Conservation (phyloP, 2,113 vertebrate genomes). For the Dromiciops gliroides region DNA sequence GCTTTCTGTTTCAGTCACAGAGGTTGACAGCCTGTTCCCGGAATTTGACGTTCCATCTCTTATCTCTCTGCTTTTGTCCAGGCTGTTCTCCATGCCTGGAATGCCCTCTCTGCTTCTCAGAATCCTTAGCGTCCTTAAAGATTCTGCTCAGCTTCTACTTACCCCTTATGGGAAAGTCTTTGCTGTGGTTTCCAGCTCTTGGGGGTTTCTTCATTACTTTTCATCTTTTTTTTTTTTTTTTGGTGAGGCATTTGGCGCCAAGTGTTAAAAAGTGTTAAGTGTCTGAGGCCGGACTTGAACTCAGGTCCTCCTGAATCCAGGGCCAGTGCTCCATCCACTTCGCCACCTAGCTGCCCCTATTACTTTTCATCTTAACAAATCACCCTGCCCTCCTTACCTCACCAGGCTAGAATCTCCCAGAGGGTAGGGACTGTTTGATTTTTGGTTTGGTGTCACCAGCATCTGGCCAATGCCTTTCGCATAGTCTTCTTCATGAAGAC, state of each 20-base stretch:
- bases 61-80: not conserved
- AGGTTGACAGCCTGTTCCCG: not conserved
- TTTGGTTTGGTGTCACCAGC: not conserved
- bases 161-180: not conserved
- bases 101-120: not conserved
- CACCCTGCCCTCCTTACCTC: too few relatives aligned
- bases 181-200: not conserved
- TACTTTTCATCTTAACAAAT: not conserved
- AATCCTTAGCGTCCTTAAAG: not conserved
- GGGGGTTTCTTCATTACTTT: not conserved
- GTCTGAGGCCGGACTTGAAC: too few relatives aligned
- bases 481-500: not conserved
- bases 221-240: too few relatives aligned
- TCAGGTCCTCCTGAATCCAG: too few relatives aligned
- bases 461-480: not conserved
- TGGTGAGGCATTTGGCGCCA: too few relatives aligned
- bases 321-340: too few relatives aligned
- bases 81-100: not conserved
- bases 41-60: not conserved
- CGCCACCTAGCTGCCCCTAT: too few relatives aligned
- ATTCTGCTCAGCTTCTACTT: too few relatives aligned
- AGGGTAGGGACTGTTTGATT: not conserved
- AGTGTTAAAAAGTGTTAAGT: too few relatives aligned
- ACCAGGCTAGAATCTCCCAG: not conserved
- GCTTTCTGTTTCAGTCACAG: not conserved